Conservation (phyloP, 1,140 invertebrate species). For the Ceratina australensis region DNA sequence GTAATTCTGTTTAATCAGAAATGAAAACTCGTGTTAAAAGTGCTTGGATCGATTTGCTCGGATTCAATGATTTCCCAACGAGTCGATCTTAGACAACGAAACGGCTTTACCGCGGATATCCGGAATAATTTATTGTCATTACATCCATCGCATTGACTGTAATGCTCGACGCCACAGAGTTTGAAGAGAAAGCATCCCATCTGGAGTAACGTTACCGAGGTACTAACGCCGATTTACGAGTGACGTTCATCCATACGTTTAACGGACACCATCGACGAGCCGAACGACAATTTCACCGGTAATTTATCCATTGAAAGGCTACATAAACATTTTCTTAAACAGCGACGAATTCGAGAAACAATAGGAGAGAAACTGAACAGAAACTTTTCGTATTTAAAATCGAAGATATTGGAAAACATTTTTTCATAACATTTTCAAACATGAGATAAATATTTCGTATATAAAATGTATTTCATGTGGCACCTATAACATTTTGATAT, state of each 20-base stretch:
- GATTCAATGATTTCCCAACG: not conserved
- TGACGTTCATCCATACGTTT: constrained; percentile 47
- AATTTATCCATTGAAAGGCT: constrained; percentile 24
- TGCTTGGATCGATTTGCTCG: too few relatives aligned
- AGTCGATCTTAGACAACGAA: constrained; percentile 47
- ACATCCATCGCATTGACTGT: constrained; percentile 53
- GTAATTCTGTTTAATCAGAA: too few relatives aligned
- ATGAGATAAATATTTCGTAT: too few relatives aligned
- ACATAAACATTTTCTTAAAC: not conserved
- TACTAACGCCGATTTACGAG: constrained; percentile 61
- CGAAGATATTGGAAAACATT: too few relatives aligned
- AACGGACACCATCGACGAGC: constrained; percentile 37
- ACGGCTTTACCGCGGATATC: constrained; percentile 51
- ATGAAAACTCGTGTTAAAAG: too few relatives aligned
- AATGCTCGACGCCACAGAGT: constrained; percentile 51
- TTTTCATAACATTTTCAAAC: too few relatives aligned
- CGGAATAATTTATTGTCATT: constrained; percentile 62
- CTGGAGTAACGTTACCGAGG: constrained; percentile 50
- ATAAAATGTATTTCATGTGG: too few relatives aligned
- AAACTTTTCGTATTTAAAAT: not conserved
- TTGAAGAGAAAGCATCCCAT: constrained; percentile 38
- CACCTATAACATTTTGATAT: too few relatives aligned
- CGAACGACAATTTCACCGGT: constrained; percentile 45
- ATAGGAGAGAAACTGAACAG: not conserved
- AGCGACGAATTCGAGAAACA: not conserved